Evolutionary conservation across 1,140 invertebrate species (phyloP), one percentile per base, ranked within the genome.

Genomic region (Drosophila lowei): DNA sequence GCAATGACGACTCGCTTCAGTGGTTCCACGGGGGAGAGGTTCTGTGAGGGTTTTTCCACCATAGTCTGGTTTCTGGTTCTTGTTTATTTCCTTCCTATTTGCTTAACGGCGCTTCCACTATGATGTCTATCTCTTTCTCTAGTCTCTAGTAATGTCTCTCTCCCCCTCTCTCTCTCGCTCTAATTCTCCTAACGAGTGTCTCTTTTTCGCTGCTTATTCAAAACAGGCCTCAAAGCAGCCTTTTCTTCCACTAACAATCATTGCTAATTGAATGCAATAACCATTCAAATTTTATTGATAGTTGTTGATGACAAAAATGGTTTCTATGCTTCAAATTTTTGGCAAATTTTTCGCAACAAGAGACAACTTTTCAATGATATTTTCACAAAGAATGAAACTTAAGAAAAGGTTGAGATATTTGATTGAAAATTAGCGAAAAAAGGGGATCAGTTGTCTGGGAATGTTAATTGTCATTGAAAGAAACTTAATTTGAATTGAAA

Each of bases 61-160:
- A 53, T 42, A 48, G 59, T 61, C 56, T 58, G 60, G 77, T 80
- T 38, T 65, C 72, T 80, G 54, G 67, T 72, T 63, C 55, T 68
- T 62, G 76, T 83, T 58, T 62, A 67, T 86, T 86, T 88, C 83
- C 83, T 86, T 86, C 84, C 83, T 88, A 86, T 86, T 88, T 88
- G 75, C 78, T 68, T 86, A 86, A 86, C 83, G 83, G 83, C 56
- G 48, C 9, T 21, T 56, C 8, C 46, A 7, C 23, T 38, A 5
- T 38, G 34, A 38, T 13, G 34, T 11, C 42, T n/a, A 34, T 25
- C 28, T 52, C 28, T 60, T 11, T 50, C 63, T 18, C 63, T 18
- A 13, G 34, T 38, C 11, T 38, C 34, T 13, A 11, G 11, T 13
- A 13, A 4, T 3, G 30, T 5, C 23, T 25, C 23, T 25, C 28